Base-by-base conservation (phyloP, 2,797 vertebrate species). In the Loris lydekkerianus region DNA sequence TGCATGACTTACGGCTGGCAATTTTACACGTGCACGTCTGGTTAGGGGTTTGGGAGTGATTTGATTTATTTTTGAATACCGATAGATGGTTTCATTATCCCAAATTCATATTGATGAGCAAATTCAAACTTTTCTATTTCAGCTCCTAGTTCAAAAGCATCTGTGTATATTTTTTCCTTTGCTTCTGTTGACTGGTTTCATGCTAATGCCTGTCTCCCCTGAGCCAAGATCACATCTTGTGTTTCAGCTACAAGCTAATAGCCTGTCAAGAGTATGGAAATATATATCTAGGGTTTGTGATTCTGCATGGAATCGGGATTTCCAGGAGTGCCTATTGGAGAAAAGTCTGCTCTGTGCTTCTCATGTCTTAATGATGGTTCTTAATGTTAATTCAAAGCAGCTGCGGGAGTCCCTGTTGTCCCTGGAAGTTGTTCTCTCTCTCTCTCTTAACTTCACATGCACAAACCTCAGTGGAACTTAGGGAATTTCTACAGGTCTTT, bases 171-270 rank as follows among this genome's bases (percentile, higher is more conserved):
- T 85, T 65, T 78, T 61, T 65, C 67, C 76, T 92, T 95, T 87
- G 82, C 37, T 86, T 93, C 56, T 94, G 46, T 90, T 93, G 86
- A 95, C 91, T 93, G 73, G 73, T 73, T 97, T 97, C 60, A 69
- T 84, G 65, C 25, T 94, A 93, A 90, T 92, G 93, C 61, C 70
- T 70, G 37, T 94, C 81, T 77, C 61, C 53, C 93, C 75, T 34
- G 56, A 95, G 93, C 81, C 92, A 97, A 94, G 53, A 96, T 46
- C 73, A 58, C 60, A 58, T 91, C 85, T 61, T 93, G 31, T 58
- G 46, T 97, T 97, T 97, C 76, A 96, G 63, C 84, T 97, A 89
- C 67, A 96, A 97, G 91, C 89, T 92, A 96, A 96, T 93, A 95
- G 92, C 72, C 72, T 97, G 92, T 97, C 97, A 97, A 61, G 76